A percentile compares a stretch with the other conserved stretches of the same genome.
These are phyloP conservation scores for Subanguina moxae DNA, from an alignment of 1,140 invertebrate genomes.

Conservation along the genomic window DNA sequence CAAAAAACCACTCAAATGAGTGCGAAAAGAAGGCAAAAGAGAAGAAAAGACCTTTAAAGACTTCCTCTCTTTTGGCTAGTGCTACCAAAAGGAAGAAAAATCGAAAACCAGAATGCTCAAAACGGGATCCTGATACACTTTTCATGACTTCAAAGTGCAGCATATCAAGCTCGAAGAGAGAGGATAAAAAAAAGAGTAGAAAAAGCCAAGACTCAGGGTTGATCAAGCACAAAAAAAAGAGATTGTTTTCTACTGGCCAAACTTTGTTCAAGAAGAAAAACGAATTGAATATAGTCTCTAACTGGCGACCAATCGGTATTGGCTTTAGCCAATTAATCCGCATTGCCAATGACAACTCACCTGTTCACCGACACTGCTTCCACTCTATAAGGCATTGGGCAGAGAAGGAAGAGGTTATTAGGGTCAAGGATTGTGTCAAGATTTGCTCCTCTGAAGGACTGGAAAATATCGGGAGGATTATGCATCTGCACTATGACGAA, in stretches of 20 bases:
- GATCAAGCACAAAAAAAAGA: background rate
- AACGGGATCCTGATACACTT: background rate
- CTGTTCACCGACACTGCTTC: conserved; percentile 13
- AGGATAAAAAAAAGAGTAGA: background rate
- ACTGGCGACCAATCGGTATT: conserved; percentile 25
- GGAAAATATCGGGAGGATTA: conserved; percentile 35
- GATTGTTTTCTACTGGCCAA: background rate
- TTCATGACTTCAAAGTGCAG: background rate
- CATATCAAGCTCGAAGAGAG: background rate
- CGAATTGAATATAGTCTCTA: conserved; percentile 12
- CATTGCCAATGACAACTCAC: conserved; percentile 7
- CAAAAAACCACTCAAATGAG: background rate
- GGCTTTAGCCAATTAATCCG: background rate
- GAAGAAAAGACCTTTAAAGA: no score
- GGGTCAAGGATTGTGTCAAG: conserved; percentile 28
- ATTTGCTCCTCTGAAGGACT: conserved; percentile 33
- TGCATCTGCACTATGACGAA: conserved; percentile 29
- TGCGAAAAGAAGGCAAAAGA: no score
- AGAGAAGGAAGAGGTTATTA: conserved; percentile 28
- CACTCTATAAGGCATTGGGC: conserved; percentile 24
- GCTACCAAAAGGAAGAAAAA: no score
- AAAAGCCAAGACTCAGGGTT: background rate
- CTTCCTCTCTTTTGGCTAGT: no score
- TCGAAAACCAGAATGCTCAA: no score
- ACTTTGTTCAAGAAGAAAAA: background rate